Base-by-base conservation (phyloP, 2,797 vertebrate species). In the Champsocephalus gunnari region DNA sequence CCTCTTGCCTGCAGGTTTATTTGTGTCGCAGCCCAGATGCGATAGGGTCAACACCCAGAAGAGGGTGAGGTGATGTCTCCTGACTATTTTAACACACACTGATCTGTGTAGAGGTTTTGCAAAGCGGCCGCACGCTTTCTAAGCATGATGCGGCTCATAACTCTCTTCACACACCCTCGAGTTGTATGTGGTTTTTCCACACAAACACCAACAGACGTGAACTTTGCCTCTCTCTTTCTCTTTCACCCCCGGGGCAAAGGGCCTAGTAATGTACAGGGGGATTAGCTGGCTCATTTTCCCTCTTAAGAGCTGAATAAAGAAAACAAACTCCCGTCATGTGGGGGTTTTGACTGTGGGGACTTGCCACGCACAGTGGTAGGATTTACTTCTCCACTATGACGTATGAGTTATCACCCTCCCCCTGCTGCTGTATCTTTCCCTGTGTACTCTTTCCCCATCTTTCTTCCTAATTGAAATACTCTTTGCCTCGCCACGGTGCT, bases 271-370 rank as follows among this genome's bases (percentile, higher is more conserved):
- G 88, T 90, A 85, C 73, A 64, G 67, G 70, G 59, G 90, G 88
- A 91, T 93, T 92, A 93, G 72, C 72, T n/a, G 82, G 81, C 81
- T 91, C 87, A 89, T 93, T 94, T 93, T 92, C 79, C 83, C 80
- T 86, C 87, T 91, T 92, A 92, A 90, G 84, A 83, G 87, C 84
- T 72, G 17, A 65, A 57, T 73, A 90, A 89, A 89, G 85, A 90
- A 92, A 92, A 92, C 89, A 93, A 88, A 90, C 91, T 87, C 60
- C 79, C 14, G 24, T 92, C 87, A 87, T 75, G 71, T 66, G 83
- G 73, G 75, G 72, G 72, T 75, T 54, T 76, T 54, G 66, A 62
- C 84, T 64, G 56, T 77, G 51, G 55, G 65, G 84, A 86, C 77
- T 81, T 84, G 82, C 84, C 80, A 74, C 28, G 56, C 73, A 79